A percentile compares a stretch with the other conserved stretches of the same genome.
Conservation (phyloP, 2,797 vertebrate genomes). For the Hapalemur alaotrensis region DNA sequence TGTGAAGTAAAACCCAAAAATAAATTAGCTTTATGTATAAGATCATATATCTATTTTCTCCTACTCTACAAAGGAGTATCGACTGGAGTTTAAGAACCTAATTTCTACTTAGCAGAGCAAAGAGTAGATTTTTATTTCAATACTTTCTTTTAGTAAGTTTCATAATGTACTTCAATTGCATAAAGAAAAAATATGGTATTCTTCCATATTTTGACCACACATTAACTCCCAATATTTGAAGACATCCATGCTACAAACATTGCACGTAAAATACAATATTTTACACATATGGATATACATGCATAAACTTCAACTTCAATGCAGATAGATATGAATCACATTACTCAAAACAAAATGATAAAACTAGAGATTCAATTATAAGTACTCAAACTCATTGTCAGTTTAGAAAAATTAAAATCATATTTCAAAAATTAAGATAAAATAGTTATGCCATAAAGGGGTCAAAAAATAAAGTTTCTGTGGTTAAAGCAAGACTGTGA, state of each 20-base stretch:
- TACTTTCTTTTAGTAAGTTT: not conserved
- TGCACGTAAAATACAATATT: slow-evolving; percentile 55
- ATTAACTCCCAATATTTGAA: not conserved
- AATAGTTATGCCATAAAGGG: slow-evolving; percentile 28
- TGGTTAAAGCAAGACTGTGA: slow-evolving; percentile 68
- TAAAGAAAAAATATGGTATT: not conserved
- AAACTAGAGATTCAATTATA: slow-evolving; percentile 16
- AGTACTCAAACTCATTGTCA: slow-evolving; percentile 1
- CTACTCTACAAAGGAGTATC: not conserved
- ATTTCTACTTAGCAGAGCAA: slow-evolving; percentile 24
- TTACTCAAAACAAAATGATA: slow-evolving; percentile 62
- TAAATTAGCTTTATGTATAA: not conserved
- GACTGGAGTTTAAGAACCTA: slow-evolving; percentile 1
- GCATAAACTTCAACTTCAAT: slow-evolving; percentile 67
- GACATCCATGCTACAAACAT: slow-evolving; percentile 37
- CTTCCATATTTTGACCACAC: slow-evolving; percentile 20
- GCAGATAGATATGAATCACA: slow-evolving; percentile 64
- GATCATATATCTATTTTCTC: not conserved
- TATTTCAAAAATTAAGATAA: slow-evolving; percentile 49
- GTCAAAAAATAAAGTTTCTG: slow-evolving; percentile 63
- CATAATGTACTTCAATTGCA: not conserved
- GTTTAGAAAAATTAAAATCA: slow-evolving; percentile 51
- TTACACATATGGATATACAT: slow-evolving; percentile 65
- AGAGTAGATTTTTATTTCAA: not conserved
- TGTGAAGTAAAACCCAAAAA: slow-evolving; percentile 18